Base-by-base conservation (phyloP, 1,140 invertebrate genomes). In the Polyergus mexicanus region DNA sequence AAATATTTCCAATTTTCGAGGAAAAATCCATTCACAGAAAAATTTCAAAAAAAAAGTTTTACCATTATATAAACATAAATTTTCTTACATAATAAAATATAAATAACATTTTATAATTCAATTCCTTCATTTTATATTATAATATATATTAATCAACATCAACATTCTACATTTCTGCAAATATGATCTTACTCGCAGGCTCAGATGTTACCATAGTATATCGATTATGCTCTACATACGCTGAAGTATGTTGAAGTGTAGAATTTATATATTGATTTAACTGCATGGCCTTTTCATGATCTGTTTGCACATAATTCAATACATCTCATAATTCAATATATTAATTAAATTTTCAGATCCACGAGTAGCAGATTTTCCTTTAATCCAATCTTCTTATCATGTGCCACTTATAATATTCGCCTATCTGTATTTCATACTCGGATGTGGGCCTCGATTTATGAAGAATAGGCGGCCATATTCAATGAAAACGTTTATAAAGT, bases 361-460 rank as follows among this genome's bases (percentile, higher is more conserved):
- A 54, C 63, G 87, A 68, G 56, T 65, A 10, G 72, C 4, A 0
- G 3, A 63, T 47, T 25, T 90, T 19, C 62, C 74, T 19, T 47
- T 91, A 0, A 8, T 88, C 0, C 19, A 22, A 22, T 89, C 88
- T 28, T 32, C 58, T 2, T 28, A 75, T 66, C n/a, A 63, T 0
- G 54, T 88, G 5, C 81, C 66, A 28, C 0, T 51, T 7, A 69
- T 90, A 19, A 1, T 90, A 51, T 2, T 75, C 0, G 93, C 92
- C 6, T 96, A 96, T 35, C 77, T 96, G 8, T 94, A 94, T 68
- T 90, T 96, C 41, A 94, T 96, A 5, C 92, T 95, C 65, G 91
- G 93, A 63, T 84, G 92, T n/a, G 96, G 96, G 3, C 96, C 96
- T 11, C 90, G 91, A 32, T 95, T 94, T 85, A 97, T 97, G 97